Conservation (phyloP, 2,888 invertebrate species). For the Mechanitis mazaeus region DNA sequence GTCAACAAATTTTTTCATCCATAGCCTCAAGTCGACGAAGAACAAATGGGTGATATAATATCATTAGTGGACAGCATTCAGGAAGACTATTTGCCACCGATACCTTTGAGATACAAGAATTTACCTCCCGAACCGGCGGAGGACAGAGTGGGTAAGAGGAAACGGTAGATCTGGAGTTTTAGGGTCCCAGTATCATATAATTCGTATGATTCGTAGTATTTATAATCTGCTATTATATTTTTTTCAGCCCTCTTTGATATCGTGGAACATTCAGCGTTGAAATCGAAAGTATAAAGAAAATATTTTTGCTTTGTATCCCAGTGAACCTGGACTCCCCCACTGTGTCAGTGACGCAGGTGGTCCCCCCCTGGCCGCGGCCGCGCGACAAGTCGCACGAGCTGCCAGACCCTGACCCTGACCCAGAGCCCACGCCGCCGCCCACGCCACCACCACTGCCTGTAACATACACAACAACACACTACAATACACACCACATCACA, state of each 20-base stretch:
- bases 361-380: slow-evolving; percentile 66
- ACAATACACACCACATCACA: too few species aligned
- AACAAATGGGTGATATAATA: slow-evolving; percentile 66
- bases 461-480: slow-evolving; percentile 8
- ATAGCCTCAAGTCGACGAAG: slow-evolving; percentile 51
- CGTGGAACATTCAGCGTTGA: too few species aligned
- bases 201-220: too few species aligned
- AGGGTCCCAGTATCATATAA: too few species aligned
- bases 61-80: slow-evolving; percentile 68
- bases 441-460: slow-evolving; percentile 56
- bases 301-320: slow-evolving; percentile 28
- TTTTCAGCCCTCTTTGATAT: too few species aligned
- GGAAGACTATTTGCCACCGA: slow-evolving; percentile 63
- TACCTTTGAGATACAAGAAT: slow-evolving; percentile 58
- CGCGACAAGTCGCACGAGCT: slow-evolving; percentile 64
- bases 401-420: slow-evolving; percentile 66
- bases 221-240: too few species aligned
- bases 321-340: slow-evolving; percentile 77
- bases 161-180: background rate
- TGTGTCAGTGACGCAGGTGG: slow-evolving; percentile 77
- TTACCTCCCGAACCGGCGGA: slow-evolving; percentile 40
- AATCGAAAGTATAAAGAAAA: background rate
- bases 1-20: background rate
- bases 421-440: slow-evolving; percentile 65
- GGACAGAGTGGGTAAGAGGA: slow-evolving; percentile 48